phyloP scores from a whole-genome alignment of 2,113 vertebrate species.

The Neodon shergylaensis region DNA sequence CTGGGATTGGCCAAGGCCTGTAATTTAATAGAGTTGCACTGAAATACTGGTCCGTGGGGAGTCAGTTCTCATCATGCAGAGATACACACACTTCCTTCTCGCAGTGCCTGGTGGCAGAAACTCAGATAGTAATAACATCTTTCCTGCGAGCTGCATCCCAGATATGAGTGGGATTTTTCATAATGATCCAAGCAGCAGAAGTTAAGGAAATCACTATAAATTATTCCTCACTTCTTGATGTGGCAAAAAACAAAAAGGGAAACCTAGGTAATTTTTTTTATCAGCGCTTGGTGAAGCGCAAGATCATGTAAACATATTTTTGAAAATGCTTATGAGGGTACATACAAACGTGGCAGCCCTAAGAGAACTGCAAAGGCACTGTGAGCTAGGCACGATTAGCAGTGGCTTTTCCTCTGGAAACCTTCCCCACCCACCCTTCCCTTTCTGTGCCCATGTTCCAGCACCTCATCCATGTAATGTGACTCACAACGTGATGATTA shows the following conservation, averaged over 20 bases:
- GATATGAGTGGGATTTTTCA: conserved; percentile 55
- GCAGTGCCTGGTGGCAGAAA: background rate
- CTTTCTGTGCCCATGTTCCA: no score
- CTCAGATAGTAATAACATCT: conserved; percentile 57
- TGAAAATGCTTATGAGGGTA: conserved; percentile 27
- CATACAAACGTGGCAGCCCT: background rate
- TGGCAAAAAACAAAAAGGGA: background rate
- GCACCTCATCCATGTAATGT: background rate
- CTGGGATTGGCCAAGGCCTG: conserved; percentile 46
- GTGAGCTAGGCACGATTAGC: background rate
- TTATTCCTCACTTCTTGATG: conserved; percentile 50
- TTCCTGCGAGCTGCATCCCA: conserved; percentile 51
- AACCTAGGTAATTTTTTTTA: conserved; percentile 26
- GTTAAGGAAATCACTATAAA: conserved; percentile 60
- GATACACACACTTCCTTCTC: conserved; percentile 22
- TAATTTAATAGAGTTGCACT: conserved; percentile 61
- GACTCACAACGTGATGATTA: background rate
- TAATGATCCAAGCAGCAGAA: conserved; percentile 49
- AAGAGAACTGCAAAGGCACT: background rate
- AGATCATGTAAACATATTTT: conserved; percentile 20
- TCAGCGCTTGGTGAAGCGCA: background rate
- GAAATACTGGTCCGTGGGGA: conserved; percentile 66
- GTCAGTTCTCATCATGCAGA: conserved; percentile 12
- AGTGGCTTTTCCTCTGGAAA: background rate
- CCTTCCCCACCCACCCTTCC: background rate